phyloP scores from a whole-genome alignment of 2,113 vertebrate genomes.

The Chlorodrepanis virens region DNA sequence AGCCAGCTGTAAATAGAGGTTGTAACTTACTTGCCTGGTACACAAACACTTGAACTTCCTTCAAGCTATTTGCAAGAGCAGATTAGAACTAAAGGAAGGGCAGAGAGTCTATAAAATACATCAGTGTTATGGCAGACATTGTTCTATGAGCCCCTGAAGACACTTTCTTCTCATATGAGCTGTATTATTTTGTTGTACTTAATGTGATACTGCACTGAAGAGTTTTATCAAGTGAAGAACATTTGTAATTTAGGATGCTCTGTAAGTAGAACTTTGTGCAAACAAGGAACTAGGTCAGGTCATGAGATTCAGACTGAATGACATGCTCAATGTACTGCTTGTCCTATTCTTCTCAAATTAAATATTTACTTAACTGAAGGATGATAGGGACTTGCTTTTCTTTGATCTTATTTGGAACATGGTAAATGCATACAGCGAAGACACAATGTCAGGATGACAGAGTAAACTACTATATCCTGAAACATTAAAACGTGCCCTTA shows the following conservation, averaged over 20 bases:
- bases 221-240: neutral
- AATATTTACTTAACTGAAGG: constrained; percentile 23
- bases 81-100: neutral
- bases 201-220: neutral
- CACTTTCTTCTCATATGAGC: neutral
- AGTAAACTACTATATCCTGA: neutral
- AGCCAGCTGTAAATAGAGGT: neutral
- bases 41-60: neutral
- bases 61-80: neutral
- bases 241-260: neutral
- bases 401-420: constrained; percentile 35
- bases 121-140: neutral
- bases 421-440: neutral
- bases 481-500: neutral
- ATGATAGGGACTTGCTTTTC: neutral
- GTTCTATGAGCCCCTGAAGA: neutral
- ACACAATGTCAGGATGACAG: neutral
- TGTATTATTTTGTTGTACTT: neutral
- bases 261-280: neutral
- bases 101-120: neutral
- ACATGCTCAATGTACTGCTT: neutral
- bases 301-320: neutral
- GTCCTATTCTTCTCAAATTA: constrained; percentile 5
- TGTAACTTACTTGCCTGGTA: neutral
- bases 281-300: constrained; percentile 26